Conservation (phyloP, 2,888 invertebrate genomes). For the Macrophya alboannulata region DNA sequence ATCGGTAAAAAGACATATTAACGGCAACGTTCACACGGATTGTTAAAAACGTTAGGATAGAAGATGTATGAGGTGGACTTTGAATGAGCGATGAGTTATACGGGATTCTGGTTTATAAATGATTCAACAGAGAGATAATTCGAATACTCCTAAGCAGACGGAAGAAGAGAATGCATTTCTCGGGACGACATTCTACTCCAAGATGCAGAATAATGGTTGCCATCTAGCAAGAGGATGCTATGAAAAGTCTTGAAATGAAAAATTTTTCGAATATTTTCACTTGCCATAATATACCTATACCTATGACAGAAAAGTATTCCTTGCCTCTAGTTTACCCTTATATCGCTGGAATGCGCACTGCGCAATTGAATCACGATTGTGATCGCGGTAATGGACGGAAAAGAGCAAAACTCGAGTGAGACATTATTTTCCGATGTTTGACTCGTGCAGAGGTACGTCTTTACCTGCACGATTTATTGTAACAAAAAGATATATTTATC, state of each 20-base stretch:
- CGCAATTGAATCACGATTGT: slow-evolving; percentile 27
- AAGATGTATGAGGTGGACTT: not conserved
- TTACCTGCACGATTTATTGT: not conserved
- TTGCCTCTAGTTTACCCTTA: not conserved
- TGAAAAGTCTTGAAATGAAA: slow-evolving; percentile 39
- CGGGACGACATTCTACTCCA: not conserved
- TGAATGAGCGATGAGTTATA: not conserved
- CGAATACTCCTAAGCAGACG: slow-evolving; percentile 40
- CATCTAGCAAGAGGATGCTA: slow-evolving; percentile 32
- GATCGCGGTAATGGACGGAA: not conserved
- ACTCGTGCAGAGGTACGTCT: not conserved
- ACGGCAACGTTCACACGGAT: not conserved
- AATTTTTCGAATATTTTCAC: slow-evolving; percentile 32
- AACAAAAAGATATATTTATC: not conserved
- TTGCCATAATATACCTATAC: no score
- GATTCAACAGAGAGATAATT: slow-evolving; percentile 40
- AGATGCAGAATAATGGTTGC: slow-evolving; percentile 32
- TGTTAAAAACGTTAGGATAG: not conserved
- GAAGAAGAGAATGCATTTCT: slow-evolving; percentile 33
- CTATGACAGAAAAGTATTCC: not conserved
- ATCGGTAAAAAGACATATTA: not conserved
- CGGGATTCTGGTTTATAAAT: slow-evolving; percentile 30
- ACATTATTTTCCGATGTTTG: not conserved
- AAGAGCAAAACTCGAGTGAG: not conserved
- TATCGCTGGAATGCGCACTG: not conserved